A percentile compares a stretch with the other conserved stretches of the same genome.
Evolutionary conservation across 1,140 invertebrate species (phyloP).

Genomic region (Bombus affinis): DNA sequence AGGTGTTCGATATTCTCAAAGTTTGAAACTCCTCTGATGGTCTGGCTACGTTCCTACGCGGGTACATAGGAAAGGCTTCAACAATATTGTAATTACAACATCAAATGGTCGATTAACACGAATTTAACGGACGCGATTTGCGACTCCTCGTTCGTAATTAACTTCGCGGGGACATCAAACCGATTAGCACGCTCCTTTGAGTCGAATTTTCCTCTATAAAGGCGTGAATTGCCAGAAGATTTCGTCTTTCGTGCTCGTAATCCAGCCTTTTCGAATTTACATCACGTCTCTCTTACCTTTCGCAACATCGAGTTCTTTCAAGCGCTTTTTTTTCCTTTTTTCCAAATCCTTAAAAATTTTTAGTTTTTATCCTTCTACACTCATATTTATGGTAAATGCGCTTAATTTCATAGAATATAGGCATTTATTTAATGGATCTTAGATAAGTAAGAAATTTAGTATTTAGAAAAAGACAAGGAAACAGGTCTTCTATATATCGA

Average conservation of each 20-base stretch:
- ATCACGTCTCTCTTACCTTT: not conserved
- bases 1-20: conserved; percentile 3
- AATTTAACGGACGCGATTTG: conserved; percentile 51
- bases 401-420: not conserved
- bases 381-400: not conserved
- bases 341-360: not conserved
- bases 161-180: conserved; percentile 49
- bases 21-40: conserved; percentile 6
- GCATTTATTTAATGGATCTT: no score
- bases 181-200: conserved; percentile 43
- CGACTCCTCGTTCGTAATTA: conserved; percentile 54
- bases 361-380: fast-evolving
- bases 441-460: not conserved
- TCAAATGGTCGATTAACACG: conserved; percentile 64
- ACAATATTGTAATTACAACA: conserved; percentile 60
- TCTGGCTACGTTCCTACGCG: not conserved
- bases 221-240: conserved; percentile 7
- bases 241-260: conserved; percentile 42
- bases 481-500: not conserved
- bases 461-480: not conserved
- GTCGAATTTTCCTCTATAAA: conserved; percentile 40
- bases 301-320: not conserved
- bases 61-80: not conserved
- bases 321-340: not conserved
- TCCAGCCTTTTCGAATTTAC: conserved; percentile 38